Conservation (phyloP, 1,140 invertebrate genomes). For the Proctacanthus coquilletti region DNA sequence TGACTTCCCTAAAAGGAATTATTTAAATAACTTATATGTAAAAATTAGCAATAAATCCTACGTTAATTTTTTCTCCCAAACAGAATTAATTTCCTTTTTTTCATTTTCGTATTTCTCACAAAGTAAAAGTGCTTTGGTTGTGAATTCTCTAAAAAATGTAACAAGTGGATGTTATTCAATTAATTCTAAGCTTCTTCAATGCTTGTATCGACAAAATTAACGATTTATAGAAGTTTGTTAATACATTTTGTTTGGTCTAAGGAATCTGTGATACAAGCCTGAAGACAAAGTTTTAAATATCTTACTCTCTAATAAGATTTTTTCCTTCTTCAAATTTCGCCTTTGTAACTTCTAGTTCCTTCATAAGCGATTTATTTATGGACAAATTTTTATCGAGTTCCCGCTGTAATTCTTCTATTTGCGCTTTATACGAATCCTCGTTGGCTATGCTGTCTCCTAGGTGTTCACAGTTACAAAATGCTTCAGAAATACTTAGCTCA, state of each 20-base stretch:
- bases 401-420: background rate
- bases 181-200: too few relatives aligned
- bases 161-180: background rate
- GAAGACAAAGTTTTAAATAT: too few relatives aligned
- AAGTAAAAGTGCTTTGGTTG: background rate
- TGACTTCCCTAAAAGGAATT: background rate
- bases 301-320: too few relatives aligned
- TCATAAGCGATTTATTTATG: background rate
- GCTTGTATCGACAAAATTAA: too few relatives aligned
- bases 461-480: background rate
- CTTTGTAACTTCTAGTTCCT: constrained; percentile 1
- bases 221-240: too few relatives aligned
- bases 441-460: background rate
- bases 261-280: too few relatives aligned
- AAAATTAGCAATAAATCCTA: background rate
- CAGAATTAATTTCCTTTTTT: background rate
- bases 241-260: too few relatives aligned
- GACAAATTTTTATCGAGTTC: background rate
- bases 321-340: too few relatives aligned
- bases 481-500: background rate
- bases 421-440: background rate
- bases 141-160: background rate
- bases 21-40: background rate
- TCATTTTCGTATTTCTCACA: background rate
- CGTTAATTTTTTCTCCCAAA: background rate